phyloP scores from a whole-genome alignment of 1,140 invertebrate species.

The Drosophila burlai region DNA sequence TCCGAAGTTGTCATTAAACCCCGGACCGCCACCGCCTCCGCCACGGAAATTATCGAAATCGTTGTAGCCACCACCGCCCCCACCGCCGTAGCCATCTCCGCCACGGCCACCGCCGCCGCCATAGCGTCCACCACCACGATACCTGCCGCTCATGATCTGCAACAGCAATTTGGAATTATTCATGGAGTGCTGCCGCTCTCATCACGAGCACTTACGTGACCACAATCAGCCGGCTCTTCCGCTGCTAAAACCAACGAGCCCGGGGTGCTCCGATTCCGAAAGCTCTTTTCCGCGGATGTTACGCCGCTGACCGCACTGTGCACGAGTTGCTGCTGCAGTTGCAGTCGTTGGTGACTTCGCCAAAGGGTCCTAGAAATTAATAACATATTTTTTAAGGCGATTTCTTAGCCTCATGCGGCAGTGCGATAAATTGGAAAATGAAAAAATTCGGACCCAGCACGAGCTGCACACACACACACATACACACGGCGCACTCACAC shows the following conservation, averaged over 20 bases:
- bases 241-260: conserved; percentile 20
- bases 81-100: conserved; percentile 52
- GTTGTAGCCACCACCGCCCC: conserved; percentile 57
- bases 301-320: conserved; percentile 11
- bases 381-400: conserved; percentile 59
- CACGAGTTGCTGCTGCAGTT: conserved; percentile 44
- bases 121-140: conserved; percentile 66
- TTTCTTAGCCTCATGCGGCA: conserved; percentile 25
- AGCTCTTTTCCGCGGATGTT: conserved; percentile 26
- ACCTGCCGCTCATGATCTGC: conserved; percentile 79
- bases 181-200: background rate
- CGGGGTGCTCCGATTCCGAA: conserved; percentile 30
- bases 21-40: conserved; percentile 47
- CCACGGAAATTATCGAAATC: conserved; percentile 70
- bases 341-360: conserved; percentile 64
- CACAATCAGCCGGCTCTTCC: conserved; percentile 54
- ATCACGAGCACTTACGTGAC: conserved; percentile 76
- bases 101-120: conserved; percentile 44
- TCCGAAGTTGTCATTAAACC: conserved; percentile 71
- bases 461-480: conserved; percentile 61
- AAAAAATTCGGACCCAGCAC: conserved; percentile 54
- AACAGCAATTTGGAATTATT: background rate
- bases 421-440: conserved; percentile 25
- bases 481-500: conserved; percentile 14
- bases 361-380: conserved; percentile 74